Conservation (phyloP, 1,140 invertebrate genomes). For the Teleogryllus occipitalis region DNA sequence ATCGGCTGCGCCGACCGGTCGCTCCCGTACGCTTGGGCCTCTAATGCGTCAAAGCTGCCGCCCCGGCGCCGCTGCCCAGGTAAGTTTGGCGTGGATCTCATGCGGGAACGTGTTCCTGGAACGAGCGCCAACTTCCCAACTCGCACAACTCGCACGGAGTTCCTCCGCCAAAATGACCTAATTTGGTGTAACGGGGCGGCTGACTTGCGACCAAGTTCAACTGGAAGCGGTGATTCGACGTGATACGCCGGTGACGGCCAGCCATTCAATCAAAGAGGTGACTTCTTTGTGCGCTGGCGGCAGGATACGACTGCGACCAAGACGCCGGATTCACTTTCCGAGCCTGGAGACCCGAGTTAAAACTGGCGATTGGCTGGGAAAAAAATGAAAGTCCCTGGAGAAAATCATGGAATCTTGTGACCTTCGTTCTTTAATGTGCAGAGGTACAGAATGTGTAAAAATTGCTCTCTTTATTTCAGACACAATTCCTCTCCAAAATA, state of each 20-base stretch:
- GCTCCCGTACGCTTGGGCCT: too few species aligned
- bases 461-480: too few species aligned
- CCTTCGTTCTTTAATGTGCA: too few species aligned
- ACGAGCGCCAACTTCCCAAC: not conserved
- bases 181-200: not conserved
- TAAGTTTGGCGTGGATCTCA: not conserved
- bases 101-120: not conserved
- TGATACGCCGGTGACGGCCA: not conserved
- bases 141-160: not conserved
- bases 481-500: too few species aligned
- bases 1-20: too few species aligned
- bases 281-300: not conserved
- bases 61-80: not conserved
- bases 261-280: not conserved
- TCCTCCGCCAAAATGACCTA: not conserved
- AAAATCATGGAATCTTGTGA: too few species aligned
- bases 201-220: not conserved
- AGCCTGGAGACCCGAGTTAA: too few species aligned
- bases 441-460: too few species aligned
- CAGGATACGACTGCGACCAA: not conserved
- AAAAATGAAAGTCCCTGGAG: too few species aligned
- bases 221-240: not conserved
- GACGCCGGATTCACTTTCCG: too few species aligned
- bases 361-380: too few species aligned
- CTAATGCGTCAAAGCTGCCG: too few species aligned